These are phyloP conservation scores for Dipodomys stephensi DNA, from an alignment of 2,113 vertebrate species.

Conservation along the genomic window DNA sequence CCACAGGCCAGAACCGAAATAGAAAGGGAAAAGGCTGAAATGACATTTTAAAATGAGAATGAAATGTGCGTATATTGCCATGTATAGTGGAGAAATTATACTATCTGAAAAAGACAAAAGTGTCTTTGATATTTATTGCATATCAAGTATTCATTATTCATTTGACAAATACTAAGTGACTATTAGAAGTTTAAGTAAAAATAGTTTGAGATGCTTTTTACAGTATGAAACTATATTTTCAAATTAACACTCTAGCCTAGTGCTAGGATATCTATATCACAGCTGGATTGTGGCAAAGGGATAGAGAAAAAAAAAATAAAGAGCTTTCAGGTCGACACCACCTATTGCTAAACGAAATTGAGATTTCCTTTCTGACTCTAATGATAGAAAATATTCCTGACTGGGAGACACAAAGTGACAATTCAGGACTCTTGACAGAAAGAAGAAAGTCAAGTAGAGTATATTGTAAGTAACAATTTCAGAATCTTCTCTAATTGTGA, in stretches of 20 bases:
- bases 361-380: conserved; percentile 38
- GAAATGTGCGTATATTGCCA: background rate
- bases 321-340: conserved; percentile 19
- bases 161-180: conserved; percentile 9
- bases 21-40: background rate
- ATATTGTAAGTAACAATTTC: background rate
- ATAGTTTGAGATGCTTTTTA: background rate
- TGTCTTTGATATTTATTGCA: background rate
- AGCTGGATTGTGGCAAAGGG: conserved; percentile 41
- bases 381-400: conserved; percentile 54
- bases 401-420: conserved; percentile 21
- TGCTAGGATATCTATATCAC: conserved; percentile 4
- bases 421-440: conserved; percentile 39
- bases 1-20: background rate
- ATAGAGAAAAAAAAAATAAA: conserved; percentile 38
- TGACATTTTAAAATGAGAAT: conserved; percentile 36
- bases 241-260: conserved; percentile 36
- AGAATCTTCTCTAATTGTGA: conserved; percentile 24
- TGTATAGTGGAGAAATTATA: background rate
- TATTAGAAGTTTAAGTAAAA: conserved; percentile 33
- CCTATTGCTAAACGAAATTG: conserved; percentile 54
- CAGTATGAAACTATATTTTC: conserved; percentile 17
- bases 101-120: background rate
- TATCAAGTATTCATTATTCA: background rate
- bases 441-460: conserved; percentile 52